Evolutionary conservation across 2,797 vertebrate genomes (phyloP).

Genomic region (Syncerus caffer): DNA sequence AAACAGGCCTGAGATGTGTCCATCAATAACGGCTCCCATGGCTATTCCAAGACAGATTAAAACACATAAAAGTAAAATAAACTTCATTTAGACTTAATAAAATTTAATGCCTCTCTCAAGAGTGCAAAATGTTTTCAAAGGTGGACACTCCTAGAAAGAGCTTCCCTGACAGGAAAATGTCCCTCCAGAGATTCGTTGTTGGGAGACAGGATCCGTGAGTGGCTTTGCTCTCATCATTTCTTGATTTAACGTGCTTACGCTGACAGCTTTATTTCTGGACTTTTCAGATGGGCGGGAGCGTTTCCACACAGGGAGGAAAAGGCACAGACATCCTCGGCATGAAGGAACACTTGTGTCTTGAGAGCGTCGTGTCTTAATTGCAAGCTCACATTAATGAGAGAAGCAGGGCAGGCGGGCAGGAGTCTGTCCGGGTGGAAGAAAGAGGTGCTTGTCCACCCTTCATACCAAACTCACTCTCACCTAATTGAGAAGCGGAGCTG

Average conservation of each 20-base stretch:
- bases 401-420: conserved; percentile 35
- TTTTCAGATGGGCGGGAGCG: conserved; percentile 26
- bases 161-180: conserved; percentile 42
- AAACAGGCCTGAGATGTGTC: not conserved
- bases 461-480: conserved; percentile 57
- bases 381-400: conserved; percentile 73
- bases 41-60: conserved; percentile 54
- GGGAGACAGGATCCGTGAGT: not conserved
- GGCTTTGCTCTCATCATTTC: conserved; percentile 62
- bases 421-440: not conserved
- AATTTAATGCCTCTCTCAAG: conserved; percentile 41
- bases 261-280: conserved; percentile 68
- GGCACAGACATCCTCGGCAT: conserved; percentile 7
- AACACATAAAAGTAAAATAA: conserved; percentile 52
- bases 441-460: conserved; percentile 39
- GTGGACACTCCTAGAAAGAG: not conserved
- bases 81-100: conserved; percentile 60
- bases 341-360: conserved; percentile 45
- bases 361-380: conserved; percentile 70
- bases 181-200: conserved; percentile 46
- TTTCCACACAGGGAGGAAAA: conserved; percentile 61
- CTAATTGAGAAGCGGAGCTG: conserved; percentile 76
- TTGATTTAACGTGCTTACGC: conserved; percentile 68
- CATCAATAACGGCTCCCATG: not conserved
- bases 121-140: conserved; percentile 60